Evolutionary conservation across 1,140 invertebrate species (phyloP).

Genomic region (Tachypleus tridentatus): DNA sequence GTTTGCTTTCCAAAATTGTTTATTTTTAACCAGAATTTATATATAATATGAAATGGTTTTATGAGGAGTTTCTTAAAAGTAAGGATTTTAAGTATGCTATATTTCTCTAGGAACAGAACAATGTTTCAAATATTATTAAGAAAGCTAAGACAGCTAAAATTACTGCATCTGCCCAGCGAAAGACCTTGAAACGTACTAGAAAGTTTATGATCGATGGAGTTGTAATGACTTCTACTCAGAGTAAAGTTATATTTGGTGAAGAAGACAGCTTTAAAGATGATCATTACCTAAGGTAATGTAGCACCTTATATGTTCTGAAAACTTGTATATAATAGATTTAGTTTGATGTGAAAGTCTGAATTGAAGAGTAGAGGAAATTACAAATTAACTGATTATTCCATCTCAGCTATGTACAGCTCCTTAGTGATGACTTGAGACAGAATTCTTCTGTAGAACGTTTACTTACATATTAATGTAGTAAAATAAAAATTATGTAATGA

Average conservation of each 20-base stretch:
- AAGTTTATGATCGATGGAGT: conserved; percentile 96
- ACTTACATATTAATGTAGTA: too few relatives aligned
- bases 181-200: conserved; percentile 84
- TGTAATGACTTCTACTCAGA: conserved; percentile 83
- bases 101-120: conserved; percentile 5
- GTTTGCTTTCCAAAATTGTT: too few relatives aligned
- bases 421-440: too few relatives aligned
- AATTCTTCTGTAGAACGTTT: too few relatives aligned
- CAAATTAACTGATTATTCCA: too few relatives aligned
- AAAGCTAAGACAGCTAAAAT: neutral
- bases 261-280: conserved; percentile 56
- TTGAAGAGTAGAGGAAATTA: too few relatives aligned
- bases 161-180: conserved; percentile 37
- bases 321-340: conserved; percentile 6
- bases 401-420: too few relatives aligned
- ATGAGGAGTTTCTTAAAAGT: too few relatives aligned
- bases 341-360: neutral
- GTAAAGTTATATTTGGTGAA: conserved; percentile 84
- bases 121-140: conserved; percentile 3
- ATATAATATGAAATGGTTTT: too few relatives aligned
- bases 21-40: too few relatives aligned
- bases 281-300: conserved; percentile 33
- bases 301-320: too few relatives aligned
- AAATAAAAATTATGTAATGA: too few relatives aligned
- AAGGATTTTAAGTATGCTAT: neutral